phyloP scores from a whole-genome alignment of 1,140 invertebrate species.

The Ceratoteleas bidentatus region DNA sequence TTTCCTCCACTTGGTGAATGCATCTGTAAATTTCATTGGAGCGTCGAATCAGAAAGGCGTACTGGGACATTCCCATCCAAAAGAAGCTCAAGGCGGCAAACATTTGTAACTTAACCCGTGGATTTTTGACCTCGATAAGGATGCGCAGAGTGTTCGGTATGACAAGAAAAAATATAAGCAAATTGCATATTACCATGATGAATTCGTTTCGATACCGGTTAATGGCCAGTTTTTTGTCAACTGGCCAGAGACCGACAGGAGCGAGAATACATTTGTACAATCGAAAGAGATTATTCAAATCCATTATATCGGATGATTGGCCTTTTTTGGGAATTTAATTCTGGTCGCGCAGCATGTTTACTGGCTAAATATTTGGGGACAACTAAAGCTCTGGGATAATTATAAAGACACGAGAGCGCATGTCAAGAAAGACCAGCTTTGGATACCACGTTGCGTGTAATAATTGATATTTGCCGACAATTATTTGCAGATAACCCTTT shows the following conservation, averaged over 20 bases:
- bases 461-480: too few relatives aligned
- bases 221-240: background rate
- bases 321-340: background rate
- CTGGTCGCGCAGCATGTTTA: background rate
- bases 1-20: conserved; percentile 43
- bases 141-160: conserved; percentile 59
- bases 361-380: too few relatives aligned
- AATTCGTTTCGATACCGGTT: background rate
- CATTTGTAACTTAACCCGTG: conserved; percentile 63
- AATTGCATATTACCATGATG: conserved; percentile 15
- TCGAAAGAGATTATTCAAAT: background rate
- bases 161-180: conserved; percentile 16
- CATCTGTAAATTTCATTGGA: conserved; percentile 44
- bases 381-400: too few relatives aligned
- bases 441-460: too few relatives aligned
- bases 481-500: too few relatives aligned
- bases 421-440: too few relatives aligned
- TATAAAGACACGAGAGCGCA: too few relatives aligned
- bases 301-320: background rate
- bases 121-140: conserved; percentile 57
- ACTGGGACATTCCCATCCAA: conserved; percentile 63
- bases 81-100: conserved; percentile 66
- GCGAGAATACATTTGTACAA: conserved; percentile 12
- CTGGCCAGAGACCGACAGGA: conserved; percentile 26
- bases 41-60: conserved; percentile 30